Evolutionary conservation across 1,140 invertebrate species (phyloP).

Genomic region (Rhyzopertha dominica): DNA sequence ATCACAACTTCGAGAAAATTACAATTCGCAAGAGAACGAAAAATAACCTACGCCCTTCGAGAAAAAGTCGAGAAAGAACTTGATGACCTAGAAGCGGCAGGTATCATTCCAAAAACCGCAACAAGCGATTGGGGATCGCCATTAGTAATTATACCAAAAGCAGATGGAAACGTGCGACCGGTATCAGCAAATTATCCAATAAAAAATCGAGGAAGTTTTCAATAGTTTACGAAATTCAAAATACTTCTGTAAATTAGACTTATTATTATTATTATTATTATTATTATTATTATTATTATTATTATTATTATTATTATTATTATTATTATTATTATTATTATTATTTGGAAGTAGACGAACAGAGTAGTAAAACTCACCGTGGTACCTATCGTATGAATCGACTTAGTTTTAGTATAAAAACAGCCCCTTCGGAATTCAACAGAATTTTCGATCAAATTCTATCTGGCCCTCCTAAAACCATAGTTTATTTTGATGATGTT

Average conservation of each 20-base stretch:
- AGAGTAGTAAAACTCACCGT: no score
- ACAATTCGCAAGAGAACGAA: constrained; percentile 14
- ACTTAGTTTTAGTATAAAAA: constrained; percentile 47
- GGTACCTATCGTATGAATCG: no score
- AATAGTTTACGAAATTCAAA: no score
- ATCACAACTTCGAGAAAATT: no score
- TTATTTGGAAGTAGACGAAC: no score
- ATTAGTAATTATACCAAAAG: constrained; percentile 39
- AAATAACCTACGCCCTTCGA: constrained; percentile 32
- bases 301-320: no score
- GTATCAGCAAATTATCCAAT: no score
- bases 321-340: no score
- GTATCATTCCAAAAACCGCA: constrained; percentile 25
- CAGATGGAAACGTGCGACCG: constrained; percentile 36
- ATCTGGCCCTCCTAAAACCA: constrained; percentile 30
- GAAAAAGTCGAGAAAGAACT: constrained; percentile 27
- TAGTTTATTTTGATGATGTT: constrained; percentile 38
- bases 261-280: no score
- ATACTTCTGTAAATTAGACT: no score
- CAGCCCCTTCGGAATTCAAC: constrained; percentile 49
- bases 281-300: no score
- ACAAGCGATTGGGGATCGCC: constrained; percentile 44
- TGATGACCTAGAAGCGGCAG: constrained; percentile 16
- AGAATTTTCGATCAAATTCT: constrained; percentile 45
- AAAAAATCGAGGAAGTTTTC: no score